phyloP scores from a whole-genome alignment of 2,888 invertebrate genomes.

The Xestia rhomboidea region DNA sequence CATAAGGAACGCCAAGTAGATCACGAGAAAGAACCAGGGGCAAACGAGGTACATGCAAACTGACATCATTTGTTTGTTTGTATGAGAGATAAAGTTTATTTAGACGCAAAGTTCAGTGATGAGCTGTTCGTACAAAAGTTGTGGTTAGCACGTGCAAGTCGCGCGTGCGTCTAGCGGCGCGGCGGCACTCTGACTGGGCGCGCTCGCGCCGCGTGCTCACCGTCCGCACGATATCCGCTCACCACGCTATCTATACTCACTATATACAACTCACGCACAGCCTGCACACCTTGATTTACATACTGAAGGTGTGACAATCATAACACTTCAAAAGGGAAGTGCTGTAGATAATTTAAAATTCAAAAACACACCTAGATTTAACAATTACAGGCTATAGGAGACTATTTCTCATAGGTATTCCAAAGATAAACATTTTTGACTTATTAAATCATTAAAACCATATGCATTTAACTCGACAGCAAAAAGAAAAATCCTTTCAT shows the following conservation, averaged over 20 bases:
- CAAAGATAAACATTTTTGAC: not conserved
- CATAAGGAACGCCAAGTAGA: constrained; percentile 92
- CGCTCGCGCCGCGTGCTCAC: constrained; percentile 87
- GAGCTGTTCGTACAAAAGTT: constrained; percentile 74
- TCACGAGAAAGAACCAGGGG: constrained; percentile 92
- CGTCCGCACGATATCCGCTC: constrained; percentile 88
- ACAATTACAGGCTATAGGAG: not conserved
- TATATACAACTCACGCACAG: constrained; percentile 75
- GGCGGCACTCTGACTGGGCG: constrained; percentile 91
- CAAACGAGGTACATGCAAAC: constrained; percentile 92
- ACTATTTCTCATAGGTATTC: not conserved
- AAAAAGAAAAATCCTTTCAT: constrained; percentile 41
- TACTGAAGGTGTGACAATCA: constrained; percentile 74
- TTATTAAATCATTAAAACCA: not conserved
- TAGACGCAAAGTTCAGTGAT: constrained; percentile 81
- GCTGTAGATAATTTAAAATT: constrained; percentile 30
- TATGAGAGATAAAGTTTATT: constrained; percentile 69
- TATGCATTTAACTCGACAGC: constrained; percentile 4
- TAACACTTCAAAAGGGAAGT: constrained; percentile 52
- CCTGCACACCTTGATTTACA: constrained; percentile 86
- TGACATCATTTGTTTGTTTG: constrained; percentile 83
- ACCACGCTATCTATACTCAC: constrained; percentile 84
- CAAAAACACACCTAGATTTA: constrained; percentile 31
- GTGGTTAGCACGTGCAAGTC: constrained; percentile 83
- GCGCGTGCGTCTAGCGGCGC: constrained; percentile 89